Evolutionary conservation across 2,797 vertebrate genomes (phyloP).

Genomic region (Sciaenops ocellatus): DNA sequence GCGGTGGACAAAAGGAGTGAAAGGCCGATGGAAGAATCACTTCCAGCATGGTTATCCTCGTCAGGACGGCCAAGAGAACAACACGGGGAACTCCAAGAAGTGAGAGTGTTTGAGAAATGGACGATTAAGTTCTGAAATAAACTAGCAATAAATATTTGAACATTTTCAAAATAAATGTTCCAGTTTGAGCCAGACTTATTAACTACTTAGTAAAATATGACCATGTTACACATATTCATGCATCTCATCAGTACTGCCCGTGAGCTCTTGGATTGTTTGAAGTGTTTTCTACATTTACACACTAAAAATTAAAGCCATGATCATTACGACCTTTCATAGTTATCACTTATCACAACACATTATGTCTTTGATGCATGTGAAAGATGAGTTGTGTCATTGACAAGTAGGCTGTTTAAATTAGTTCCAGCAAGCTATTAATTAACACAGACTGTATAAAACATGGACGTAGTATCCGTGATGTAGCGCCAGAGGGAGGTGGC

Average conservation of each 20-base stretch:
- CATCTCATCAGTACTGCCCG: not conserved
- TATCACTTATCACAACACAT: not conserved
- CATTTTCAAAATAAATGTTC: not conserved
- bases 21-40: constrained; percentile 1
- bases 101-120: not conserved
- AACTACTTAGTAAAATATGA: not conserved
- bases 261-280: not conserved
- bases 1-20: constrained; percentile 16
- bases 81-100: not conserved
- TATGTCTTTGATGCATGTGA: not conserved
- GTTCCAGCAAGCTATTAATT: not conserved
- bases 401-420: not conserved
- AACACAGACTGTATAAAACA: no score
- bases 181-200: not conserved
- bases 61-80: constrained; percentile 13
- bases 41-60: constrained; percentile 37
- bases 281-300: not conserved
- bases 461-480: no score
- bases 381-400: not conserved
- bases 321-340: not conserved
- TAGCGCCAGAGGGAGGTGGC: no score
- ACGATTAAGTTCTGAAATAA: constrained; percentile 6
- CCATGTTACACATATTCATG: not conserved
- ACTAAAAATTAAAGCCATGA: not conserved
- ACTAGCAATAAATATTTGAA: not conserved